These are phyloP conservation scores for Euthynnus affinis DNA, from an alignment of 2,797 vertebrate genomes.

Conservation along the genomic window DNA sequence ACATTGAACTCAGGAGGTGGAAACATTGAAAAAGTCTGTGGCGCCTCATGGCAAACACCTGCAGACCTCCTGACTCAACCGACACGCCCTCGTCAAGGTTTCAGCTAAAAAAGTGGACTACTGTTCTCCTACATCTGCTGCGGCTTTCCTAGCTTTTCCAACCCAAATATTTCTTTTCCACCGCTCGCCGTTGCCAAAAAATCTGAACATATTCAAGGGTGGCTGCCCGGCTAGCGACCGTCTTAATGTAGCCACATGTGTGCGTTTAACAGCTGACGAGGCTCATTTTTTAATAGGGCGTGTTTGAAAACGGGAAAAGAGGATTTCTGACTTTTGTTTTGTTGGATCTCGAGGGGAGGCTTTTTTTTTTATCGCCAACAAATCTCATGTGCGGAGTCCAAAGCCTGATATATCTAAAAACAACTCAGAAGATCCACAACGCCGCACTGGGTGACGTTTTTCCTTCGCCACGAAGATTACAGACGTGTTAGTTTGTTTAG, in stretches of 20 bases:
- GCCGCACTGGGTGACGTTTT: neutral
- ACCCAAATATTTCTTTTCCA: conserved; percentile 50
- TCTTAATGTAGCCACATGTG: conserved; percentile 24
- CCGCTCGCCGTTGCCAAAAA: conserved; percentile 8
- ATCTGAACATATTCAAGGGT: conserved; percentile 16
- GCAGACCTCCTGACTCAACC: conserved; percentile 52
- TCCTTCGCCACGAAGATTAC: neutral
- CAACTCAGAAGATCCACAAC: neutral
- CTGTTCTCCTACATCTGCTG: conserved; percentile 67
- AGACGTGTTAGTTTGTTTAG: neutral
- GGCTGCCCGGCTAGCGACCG: neutral
- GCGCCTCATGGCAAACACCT: conserved; percentile 48
- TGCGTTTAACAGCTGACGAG: conserved; percentile 58
- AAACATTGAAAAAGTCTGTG: conserved; percentile 45
- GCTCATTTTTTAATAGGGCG: conserved; percentile 56
- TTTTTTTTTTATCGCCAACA: too few species aligned
- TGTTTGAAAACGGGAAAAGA: too few species aligned
- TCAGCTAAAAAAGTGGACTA: conserved; percentile 50
- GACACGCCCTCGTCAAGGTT: conserved; percentile 1
- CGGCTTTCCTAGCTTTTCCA: conserved; percentile 56
- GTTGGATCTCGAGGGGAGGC: neutral
- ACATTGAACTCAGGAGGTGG: conserved; percentile 4
- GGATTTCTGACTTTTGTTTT: neutral
- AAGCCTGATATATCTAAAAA: neutral
- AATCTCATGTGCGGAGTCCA: too few species aligned